Conservation (phyloP, 2,888 invertebrate genomes). For the Cancer borealis region DNA sequence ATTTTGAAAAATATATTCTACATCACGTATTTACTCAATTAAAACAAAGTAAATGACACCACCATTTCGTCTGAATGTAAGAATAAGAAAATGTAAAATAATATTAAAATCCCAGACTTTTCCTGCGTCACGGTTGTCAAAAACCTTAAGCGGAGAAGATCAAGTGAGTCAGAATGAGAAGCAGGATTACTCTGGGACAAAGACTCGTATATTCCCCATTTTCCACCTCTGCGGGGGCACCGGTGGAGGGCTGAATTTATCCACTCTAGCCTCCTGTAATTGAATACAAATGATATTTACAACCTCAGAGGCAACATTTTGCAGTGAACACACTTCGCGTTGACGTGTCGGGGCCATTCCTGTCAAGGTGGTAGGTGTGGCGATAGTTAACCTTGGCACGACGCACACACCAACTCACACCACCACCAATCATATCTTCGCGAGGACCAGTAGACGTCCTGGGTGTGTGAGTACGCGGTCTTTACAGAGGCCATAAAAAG, state of each 20-base stretch:
- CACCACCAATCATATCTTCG: conserved; percentile 13
- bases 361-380: background rate
- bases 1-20: background rate
- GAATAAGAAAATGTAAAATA: background rate
- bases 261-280: conserved; percentile 13
- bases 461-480: background rate
- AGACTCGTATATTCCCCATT: background rate
- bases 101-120: background rate
- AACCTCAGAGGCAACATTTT: background rate
- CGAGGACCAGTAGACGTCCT: background rate
- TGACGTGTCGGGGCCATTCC: conserved; percentile 8
- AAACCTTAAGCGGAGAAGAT: conserved; percentile 13
- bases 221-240: conserved; percentile 14
- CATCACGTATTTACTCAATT: background rate
- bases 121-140: conserved; percentile 10
- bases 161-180: background rate
- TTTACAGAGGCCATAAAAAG: background rate
- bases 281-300: background rate
- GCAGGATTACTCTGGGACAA: background rate
- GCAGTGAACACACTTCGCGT: conserved; percentile 29
- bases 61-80: background rate
- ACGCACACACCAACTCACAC: background rate
- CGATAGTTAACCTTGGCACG: conserved; percentile 29
- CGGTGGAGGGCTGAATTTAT: background rate
- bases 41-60: background rate